A percentile compares a stretch with the other conserved stretches of the same genome.
phyloP scores from a whole-genome alignment of 1,140 invertebrate genomes.

The Drosophila guanche region DNA sequence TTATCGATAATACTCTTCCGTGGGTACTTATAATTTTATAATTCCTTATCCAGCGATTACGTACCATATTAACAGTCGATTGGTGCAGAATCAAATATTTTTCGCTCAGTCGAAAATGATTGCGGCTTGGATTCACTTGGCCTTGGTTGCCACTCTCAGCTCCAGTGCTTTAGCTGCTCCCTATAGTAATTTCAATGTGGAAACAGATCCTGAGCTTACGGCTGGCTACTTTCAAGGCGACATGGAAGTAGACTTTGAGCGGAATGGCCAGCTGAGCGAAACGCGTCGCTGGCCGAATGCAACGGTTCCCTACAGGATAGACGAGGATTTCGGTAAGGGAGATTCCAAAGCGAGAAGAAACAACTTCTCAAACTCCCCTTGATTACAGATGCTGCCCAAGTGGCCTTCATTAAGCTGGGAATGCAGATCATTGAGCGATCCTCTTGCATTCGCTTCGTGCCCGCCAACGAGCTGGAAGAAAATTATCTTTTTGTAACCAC shows the following conservation, averaged over 20 bases:
- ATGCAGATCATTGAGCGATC: conserved; percentile 79
- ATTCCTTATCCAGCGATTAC: too few relatives aligned
- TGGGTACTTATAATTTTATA: too few relatives aligned
- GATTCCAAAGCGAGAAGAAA: not conserved
- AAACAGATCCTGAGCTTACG: conserved; percentile 56
- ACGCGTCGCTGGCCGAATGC: conserved; percentile 62
- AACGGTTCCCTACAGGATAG: conserved; percentile 82
- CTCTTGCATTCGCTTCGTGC: conserved; percentile 66
- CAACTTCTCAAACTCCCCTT: not conserved
- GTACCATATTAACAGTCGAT: conserved; percentile 10
- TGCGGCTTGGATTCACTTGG: conserved; percentile 14
- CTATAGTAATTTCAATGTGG: not conserved
- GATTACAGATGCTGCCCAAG: conserved; percentile 15
- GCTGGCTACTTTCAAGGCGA: conserved; percentile 67
- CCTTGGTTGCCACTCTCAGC: conserved; percentile 21
- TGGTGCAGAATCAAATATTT: not conserved
- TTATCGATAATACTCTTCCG: too few relatives aligned
- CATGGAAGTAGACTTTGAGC: conserved; percentile 45
- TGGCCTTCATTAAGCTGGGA: conserved; percentile 49
- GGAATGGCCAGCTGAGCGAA: conserved; percentile 36
- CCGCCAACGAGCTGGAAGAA: conserved; percentile 31
- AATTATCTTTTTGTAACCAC: conserved; percentile 48
- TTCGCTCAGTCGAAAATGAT: conserved; percentile 53
- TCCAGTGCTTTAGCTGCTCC: conserved; percentile 30
- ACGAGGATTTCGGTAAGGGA: conserved; percentile 60